phyloP scores from a whole-genome alignment of 2,797 vertebrate species.

The Hafferia zeledoni region DNA sequence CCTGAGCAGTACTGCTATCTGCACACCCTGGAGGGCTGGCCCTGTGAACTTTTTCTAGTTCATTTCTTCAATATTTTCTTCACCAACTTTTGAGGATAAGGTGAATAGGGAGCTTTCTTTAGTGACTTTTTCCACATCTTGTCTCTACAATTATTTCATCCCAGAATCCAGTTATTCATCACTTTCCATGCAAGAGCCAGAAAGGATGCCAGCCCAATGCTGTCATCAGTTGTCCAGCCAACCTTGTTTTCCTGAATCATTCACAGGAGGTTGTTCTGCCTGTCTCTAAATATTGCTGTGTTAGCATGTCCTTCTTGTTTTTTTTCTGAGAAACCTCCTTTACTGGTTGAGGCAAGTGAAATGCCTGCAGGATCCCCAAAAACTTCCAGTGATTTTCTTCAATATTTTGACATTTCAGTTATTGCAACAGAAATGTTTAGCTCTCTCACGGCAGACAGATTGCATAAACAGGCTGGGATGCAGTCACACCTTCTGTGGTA shows the following conservation, averaged over 20 bases:
- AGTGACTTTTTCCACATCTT: background rate
- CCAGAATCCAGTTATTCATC: background rate
- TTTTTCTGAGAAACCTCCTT: background rate
- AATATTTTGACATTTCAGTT: background rate
- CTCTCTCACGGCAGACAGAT: background rate
- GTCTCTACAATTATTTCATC: background rate
- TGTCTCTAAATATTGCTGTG: background rate
- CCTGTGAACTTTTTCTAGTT: background rate
- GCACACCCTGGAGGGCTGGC: background rate
- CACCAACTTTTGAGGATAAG: background rate
- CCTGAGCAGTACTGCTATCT: background rate
- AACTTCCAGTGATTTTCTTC: background rate
- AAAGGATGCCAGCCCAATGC: background rate
- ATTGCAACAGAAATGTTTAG: background rate
- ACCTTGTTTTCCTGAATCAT: background rate
- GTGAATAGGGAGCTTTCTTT: background rate
- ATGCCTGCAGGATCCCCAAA: background rate
- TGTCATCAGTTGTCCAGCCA: background rate
- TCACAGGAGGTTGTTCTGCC: background rate
- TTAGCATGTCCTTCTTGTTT: background rate
- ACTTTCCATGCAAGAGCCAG: background rate
- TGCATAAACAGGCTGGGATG: background rate
- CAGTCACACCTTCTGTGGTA: background rate
- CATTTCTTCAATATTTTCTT: background rate
- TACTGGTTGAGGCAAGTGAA: background rate